These are phyloP conservation scores for Lithobates sylvaticus DNA, from an alignment of 2,797 vertebrate species.

Conservation along the genomic window DNA sequence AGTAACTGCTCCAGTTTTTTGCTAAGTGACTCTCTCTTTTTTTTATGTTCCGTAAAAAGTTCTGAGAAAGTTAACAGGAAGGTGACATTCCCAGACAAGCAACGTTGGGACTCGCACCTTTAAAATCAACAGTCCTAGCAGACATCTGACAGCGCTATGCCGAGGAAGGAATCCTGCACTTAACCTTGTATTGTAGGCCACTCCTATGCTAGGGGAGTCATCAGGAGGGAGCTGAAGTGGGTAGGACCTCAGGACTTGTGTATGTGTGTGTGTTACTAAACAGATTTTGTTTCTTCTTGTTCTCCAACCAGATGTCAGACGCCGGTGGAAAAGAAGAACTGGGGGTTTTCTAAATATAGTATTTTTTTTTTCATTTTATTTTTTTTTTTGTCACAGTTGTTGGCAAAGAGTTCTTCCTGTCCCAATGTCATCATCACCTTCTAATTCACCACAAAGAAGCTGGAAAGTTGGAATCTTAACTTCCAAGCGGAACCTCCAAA, in stretches of 20 bases:
- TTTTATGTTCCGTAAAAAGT: neutral
- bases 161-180: constrained; percentile 22
- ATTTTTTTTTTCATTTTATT: constrained; percentile 2
- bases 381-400: neutral
- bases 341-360: neutral
- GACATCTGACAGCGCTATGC: constrained; percentile 5
- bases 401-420: constrained; percentile 41
- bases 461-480: constrained; percentile 66
- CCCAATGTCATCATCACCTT: constrained; percentile 66
- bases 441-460: constrained; percentile 67
- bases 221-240: constrained; percentile 27
- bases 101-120: constrained; percentile 17
- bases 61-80: neutral
- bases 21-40: too few species aligned
- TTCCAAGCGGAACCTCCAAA: constrained; percentile 65
- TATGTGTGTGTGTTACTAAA: constrained; percentile 32
- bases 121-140: constrained; percentile 10
- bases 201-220: constrained; percentile 36
- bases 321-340: constrained; percentile 1
- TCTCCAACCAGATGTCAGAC: constrained; percentile 34
- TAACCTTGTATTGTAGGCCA: constrained; percentile 40
- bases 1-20: too few species aligned
- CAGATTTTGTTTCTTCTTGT: constrained; percentile 33
- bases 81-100: neutral
- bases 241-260: constrained; percentile 41